Conservation (phyloP, 2,888 invertebrate species). For the Caenorhabditis japonica region DNA sequence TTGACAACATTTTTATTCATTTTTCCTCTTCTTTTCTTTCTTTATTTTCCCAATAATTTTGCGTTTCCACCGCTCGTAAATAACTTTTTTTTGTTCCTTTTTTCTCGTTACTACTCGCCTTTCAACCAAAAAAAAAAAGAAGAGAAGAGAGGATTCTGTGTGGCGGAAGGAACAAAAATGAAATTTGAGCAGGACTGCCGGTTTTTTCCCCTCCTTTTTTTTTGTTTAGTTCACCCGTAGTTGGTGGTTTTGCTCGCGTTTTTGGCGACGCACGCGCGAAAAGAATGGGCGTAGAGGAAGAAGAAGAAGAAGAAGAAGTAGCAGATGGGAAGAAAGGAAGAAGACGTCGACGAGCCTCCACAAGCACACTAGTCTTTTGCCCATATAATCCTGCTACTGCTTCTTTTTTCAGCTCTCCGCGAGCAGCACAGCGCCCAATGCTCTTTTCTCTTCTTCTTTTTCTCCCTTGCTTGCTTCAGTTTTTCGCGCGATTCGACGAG, state of each 20-base stretch:
- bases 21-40: not conserved
- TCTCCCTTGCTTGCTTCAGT: slow-evolving; percentile 25
- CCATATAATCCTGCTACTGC: slow-evolving; percentile 48
- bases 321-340: not conserved
- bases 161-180: slow-evolving; percentile 26
- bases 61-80: not conserved
- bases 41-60: slow-evolving; percentile 6
- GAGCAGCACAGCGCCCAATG: slow-evolving; percentile 28
- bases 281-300: slow-evolving; percentile 19
- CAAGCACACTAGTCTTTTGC: slow-evolving; percentile 39
- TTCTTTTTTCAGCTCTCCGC: slow-evolving; percentile 37
- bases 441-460: slow-evolving; percentile 32
- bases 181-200: slow-evolving; percentile 31
- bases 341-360: slow-evolving; percentile 39
- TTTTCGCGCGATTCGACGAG: slow-evolving; percentile 53
- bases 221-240: slow-evolving; percentile 42
- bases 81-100: not conserved
- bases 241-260: slow-evolving; percentile 35
- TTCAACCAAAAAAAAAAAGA: slow-evolving; percentile 2
- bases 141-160: slow-evolving; percentile 1
- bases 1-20: not conserved
- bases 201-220: slow-evolving; percentile 11
- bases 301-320: slow-evolving; percentile 18
- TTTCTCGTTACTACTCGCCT: not conserved
- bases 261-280: slow-evolving; percentile 27